A percentile compares a stretch with the other conserved stretches of the same genome.
Evolutionary conservation across 2,888 invertebrate species (phyloP).

Genomic region (Polyommatus iphigenia): DNA sequence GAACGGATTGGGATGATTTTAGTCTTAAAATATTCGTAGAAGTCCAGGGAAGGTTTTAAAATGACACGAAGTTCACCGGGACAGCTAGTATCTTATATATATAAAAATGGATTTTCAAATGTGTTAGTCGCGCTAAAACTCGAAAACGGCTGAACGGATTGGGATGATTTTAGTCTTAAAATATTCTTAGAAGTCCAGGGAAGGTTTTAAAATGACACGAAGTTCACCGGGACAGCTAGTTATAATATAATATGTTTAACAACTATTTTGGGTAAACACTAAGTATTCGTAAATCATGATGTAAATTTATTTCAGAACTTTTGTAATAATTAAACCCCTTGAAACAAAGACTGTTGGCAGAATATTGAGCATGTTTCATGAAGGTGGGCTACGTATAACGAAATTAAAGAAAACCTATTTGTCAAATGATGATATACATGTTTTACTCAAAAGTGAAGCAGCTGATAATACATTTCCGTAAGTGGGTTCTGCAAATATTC

Average conservation of each 20-base stretch:
- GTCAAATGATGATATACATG: constrained; percentile 81
- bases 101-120: no score
- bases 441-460: constrained; percentile 50
- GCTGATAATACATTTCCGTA: constrained; percentile 81
- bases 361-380: constrained; percentile 84
- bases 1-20: no score
- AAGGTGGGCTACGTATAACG: constrained; percentile 81
- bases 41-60: no score
- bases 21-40: no score
- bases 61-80: no score
- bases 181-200: no score
- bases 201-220: no score
- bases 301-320: constrained; percentile 80
- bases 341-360: constrained; percentile 85
- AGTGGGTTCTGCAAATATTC: constrained; percentile 50
- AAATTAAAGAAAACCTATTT: constrained; percentile 87
- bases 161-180: no score
- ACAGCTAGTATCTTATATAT: no score
- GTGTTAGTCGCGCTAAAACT: no score
- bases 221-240: no score
- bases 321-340: constrained; percentile 88
- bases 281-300: constrained; percentile 6
- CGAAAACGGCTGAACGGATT: no score
- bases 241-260: neutral
- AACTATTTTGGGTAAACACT: neutral